phyloP scores from a whole-genome alignment of 2,888 invertebrate species.

The Dryobotodes eremita region DNA sequence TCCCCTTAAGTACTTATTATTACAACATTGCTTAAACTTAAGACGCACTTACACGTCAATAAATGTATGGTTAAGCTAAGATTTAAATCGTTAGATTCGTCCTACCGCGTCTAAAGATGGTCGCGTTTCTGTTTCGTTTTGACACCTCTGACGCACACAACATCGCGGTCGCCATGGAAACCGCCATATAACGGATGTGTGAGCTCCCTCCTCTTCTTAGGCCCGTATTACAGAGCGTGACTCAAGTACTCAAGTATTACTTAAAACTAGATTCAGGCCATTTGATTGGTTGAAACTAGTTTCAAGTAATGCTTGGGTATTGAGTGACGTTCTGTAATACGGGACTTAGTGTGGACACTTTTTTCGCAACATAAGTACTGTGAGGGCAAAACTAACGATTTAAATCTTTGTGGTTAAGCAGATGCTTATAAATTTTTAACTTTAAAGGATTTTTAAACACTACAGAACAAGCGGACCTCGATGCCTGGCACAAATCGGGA shows the following conservation, averaged over 20 bases:
- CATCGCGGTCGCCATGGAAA: neutral
- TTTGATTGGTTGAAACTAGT: no score
- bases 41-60: neutral
- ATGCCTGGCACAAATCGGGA: constrained; percentile 16
- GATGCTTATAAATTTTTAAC: no score
- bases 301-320: no score
- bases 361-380: neutral
- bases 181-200: neutral
- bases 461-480: neutral
- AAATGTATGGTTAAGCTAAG: neutral
- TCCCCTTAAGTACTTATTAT: neutral
- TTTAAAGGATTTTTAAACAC: neutral
- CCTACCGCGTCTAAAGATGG: neutral
- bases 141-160: neutral
- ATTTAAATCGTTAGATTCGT: neutral
- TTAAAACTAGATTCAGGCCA: no score
- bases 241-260: no score
- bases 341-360: neutral
- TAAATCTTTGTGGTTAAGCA: neutral
- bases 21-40: neutral
- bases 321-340: no score
- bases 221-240: no score
- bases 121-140: neutral
- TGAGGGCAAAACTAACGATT: neutral
- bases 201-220: neutral